Evolutionary conservation across 1,140 invertebrate genomes (phyloP).

Genomic region (Tetragnatha versicolor): DNA sequence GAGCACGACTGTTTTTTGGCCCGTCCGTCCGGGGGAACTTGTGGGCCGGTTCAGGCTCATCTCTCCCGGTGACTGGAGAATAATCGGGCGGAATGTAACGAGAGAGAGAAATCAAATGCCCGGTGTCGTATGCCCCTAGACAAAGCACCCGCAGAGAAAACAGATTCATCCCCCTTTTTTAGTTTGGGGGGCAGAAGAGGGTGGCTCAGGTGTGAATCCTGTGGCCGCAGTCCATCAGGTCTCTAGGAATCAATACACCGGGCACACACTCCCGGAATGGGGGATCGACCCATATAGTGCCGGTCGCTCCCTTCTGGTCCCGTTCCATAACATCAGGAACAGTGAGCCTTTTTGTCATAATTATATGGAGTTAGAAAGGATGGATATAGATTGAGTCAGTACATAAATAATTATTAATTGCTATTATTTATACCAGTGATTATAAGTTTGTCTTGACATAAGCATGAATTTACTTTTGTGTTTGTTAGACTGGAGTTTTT

Average conservation of each 20-base stretch:
- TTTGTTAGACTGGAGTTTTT: too few species aligned
- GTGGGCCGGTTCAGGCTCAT: slow-evolving; percentile 20
- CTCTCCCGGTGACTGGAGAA: neutral
- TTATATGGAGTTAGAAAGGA: too few species aligned
- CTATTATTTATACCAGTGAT: too few species aligned
- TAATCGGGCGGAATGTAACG: slow-evolving; percentile 33
- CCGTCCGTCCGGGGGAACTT: too few species aligned
- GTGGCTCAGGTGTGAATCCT: slow-evolving; percentile 53
- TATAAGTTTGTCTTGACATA: too few species aligned
- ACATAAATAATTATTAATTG: too few species aligned
- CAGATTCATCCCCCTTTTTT: slow-evolving; percentile 14
- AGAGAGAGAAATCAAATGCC: slow-evolving; percentile 51
- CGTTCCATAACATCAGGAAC: neutral
- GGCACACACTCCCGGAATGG: slow-evolving; percentile 21
- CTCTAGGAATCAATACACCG: slow-evolving; percentile 43
- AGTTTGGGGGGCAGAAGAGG: slow-evolving; percentile 39
- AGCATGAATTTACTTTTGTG: too few species aligned
- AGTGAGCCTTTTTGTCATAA: neutral
- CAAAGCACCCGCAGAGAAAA: slow-evolving; percentile 50
- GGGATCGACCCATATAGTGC: neutral
- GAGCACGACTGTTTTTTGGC: too few species aligned
- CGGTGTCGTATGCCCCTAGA: slow-evolving; percentile 28
- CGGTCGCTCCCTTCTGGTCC: neutral
- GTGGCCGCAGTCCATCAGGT: slow-evolving; percentile 51
- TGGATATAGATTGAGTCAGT: too few species aligned